These are phyloP conservation scores for Ophion slaviceki DNA, from an alignment of 2,888 invertebrate species.

Conservation along the genomic window DNA sequence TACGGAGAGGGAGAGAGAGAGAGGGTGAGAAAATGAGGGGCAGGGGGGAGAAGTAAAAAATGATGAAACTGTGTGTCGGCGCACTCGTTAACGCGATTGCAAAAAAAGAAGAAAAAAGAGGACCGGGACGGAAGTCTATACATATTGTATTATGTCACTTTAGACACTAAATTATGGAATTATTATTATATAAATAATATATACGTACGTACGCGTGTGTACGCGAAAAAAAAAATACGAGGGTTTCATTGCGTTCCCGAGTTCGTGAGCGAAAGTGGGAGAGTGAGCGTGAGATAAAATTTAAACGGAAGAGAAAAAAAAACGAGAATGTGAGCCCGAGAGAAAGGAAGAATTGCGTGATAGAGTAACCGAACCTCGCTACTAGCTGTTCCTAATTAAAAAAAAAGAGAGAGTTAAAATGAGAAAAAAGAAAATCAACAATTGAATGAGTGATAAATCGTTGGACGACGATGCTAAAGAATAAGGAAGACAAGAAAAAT, in stretches of 20 bases:
- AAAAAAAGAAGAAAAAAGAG: conserved; percentile 43
- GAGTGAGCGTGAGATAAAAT: conserved; percentile 45
- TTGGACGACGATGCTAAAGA: conserved; percentile 60
- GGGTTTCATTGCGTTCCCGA: conserved; percentile 65
- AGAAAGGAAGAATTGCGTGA: conserved; percentile 82
- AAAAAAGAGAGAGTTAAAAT: conserved; percentile 3
- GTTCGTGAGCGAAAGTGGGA: conserved; percentile 56
- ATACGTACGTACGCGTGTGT: conserved; percentile 81
- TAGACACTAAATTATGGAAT: conserved; percentile 67
- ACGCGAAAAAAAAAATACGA: conserved; percentile 65
- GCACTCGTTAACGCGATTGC: conserved; percentile 36
- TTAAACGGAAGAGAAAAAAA: conserved; percentile 53
- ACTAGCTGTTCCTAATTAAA: conserved; percentile 81
- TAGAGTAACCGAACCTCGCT: conserved; percentile 83
- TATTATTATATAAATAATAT: conserved; percentile 66
- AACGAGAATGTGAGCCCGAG: conserved; percentile 60
- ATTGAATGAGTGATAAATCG: conserved; percentile 81
- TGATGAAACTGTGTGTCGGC: conserved; percentile 30
- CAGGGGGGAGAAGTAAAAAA: background rate
- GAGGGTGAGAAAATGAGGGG: conserved; percentile 2
- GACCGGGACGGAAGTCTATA: conserved; percentile 70
- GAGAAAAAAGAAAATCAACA: conserved; percentile 76
- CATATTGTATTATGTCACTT: conserved; percentile 72
- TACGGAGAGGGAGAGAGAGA: background rate
- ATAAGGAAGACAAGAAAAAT: conserved; percentile 76